These are phyloP conservation scores for Plemyria rubiginata DNA, from an alignment of 2,888 invertebrate species.

Conservation along the genomic window DNA sequence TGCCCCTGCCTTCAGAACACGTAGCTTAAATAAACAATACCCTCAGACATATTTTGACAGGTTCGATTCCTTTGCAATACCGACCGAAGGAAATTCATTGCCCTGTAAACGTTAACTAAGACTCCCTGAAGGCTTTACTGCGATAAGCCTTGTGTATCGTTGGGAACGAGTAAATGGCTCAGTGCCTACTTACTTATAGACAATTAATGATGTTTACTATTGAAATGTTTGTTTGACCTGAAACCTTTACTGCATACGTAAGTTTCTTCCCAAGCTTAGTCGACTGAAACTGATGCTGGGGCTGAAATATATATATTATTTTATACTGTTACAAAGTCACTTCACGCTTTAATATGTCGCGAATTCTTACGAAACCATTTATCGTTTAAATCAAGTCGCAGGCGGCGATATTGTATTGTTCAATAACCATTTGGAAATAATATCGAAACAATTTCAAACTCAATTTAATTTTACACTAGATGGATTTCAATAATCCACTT, in stretches of 20 bases:
- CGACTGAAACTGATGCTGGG: too few species aligned
- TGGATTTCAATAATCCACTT: conserved; percentile 64
- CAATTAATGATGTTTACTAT: neutral
- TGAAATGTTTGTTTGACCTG: neutral
- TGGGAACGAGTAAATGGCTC: conserved; percentile 1
- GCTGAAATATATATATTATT: too few species aligned
- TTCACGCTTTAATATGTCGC: neutral
- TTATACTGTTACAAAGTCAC: too few species aligned
- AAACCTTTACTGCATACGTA: neutral
- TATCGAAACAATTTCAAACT: conserved; percentile 19
- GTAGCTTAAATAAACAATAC: conserved; percentile 31
- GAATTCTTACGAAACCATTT: neutral
- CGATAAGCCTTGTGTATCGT: conserved; percentile 26
- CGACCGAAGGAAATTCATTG: conserved; percentile 56
- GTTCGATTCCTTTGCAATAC: conserved; percentile 38
- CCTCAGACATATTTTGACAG: conserved; percentile 39
- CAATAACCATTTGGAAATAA: conserved; percentile 17
- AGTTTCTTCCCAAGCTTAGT: too few species aligned
- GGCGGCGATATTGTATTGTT: conserved; percentile 2
- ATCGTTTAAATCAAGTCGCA: neutral
- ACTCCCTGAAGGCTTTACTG: conserved; percentile 52
- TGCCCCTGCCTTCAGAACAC: conserved; percentile 8
- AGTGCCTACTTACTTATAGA: neutral
- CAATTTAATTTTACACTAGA: conserved; percentile 27
- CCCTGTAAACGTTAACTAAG: conserved; percentile 48